These are phyloP conservation scores for Phenganax subtilis DNA, from an alignment of 92 coral and sea anemone species.

Conservation along the genomic window DNA sequence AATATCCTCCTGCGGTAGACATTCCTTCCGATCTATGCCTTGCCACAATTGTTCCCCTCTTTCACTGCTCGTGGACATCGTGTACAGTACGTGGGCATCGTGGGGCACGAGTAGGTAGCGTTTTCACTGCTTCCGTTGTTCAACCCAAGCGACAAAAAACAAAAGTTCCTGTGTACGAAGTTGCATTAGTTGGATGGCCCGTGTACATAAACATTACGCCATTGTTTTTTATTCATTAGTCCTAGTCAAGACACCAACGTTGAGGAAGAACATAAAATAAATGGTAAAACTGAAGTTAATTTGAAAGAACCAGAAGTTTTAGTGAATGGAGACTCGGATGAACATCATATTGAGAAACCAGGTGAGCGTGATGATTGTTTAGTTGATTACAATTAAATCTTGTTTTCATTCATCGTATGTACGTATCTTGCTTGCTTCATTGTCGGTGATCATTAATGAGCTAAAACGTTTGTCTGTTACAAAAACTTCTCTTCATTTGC, in stretches of 20 bases:
- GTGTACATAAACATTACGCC: not conserved
- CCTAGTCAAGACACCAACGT: conserved; percentile 22
- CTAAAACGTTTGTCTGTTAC: not conserved
- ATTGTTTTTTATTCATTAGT: not conserved
- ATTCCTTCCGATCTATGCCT: no score
- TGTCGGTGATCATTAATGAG: not conserved
- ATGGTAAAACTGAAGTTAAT: conserved; percentile 21
- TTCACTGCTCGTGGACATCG: no score
- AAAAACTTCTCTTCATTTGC: not conserved
- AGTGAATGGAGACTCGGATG: conserved; percentile 22
- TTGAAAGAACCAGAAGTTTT: conserved; percentile 22
- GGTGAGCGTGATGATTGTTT: not conserved
- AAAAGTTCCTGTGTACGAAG: no score
- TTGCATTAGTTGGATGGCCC: no score
- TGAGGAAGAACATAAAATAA: conserved; percentile 28
- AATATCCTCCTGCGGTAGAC: no score
- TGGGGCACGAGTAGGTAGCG: no score
- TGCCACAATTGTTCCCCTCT: no score
- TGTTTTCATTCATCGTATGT: not conserved
- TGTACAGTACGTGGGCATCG: no score
- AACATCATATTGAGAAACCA: conserved; percentile 19
- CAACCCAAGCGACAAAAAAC: no score
- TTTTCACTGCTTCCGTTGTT: no score
- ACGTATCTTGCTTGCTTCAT: not conserved
- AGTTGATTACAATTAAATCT: not conserved